These are phyloP conservation scores for Petrocephalus schoutedeni DNA, from an alignment of 2,797 vertebrate genomes.

Conservation along the genomic window DNA sequence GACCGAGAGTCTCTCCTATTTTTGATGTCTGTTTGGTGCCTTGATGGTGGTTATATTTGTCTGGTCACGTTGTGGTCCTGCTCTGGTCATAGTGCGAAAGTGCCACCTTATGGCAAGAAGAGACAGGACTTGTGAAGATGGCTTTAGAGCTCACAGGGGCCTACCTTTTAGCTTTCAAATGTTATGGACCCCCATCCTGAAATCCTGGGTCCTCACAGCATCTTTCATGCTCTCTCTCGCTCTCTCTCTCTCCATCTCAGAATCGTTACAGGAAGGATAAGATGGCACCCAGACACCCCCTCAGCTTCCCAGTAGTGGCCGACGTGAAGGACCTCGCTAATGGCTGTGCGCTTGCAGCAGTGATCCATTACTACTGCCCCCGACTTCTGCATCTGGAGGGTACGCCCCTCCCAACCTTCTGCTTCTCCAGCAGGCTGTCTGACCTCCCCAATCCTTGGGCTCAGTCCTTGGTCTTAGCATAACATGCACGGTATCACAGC, in stretches of 20 bases:
- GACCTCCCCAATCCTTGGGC: background rate
- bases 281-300: slow-evolving; percentile 70
- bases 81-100: slow-evolving; percentile 28
- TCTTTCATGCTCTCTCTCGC: slow-evolving; percentile 16
- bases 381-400: slow-evolving; percentile 79
- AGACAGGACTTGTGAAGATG: background rate
- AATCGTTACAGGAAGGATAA: slow-evolving; percentile 89
- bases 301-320: slow-evolving; percentile 73
- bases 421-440: background rate
- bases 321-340: slow-evolving; percentile 77
- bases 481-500: background rate
- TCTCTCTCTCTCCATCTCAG: slow-evolving; percentile 48
- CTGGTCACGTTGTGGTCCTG: slow-evolving; percentile 11
- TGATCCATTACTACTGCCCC: slow-evolving; percentile 85
- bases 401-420: slow-evolving; percentile 37
- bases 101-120: slow-evolving; percentile 12
- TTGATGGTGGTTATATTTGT: background rate
- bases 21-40: background rate
- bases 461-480: background rate
- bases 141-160: background rate
- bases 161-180: background rate
- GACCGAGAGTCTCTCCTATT: background rate
- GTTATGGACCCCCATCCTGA: background rate
- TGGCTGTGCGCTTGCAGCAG: slow-evolving; percentile 78
- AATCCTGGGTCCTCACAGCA: background rate